Percentiles rank a stretch among this genome's conserved stretches.
phyloP scores from a whole-genome alignment of 2,113 vertebrate species.

The Pangasianodon hypophthalmus region DNA sequence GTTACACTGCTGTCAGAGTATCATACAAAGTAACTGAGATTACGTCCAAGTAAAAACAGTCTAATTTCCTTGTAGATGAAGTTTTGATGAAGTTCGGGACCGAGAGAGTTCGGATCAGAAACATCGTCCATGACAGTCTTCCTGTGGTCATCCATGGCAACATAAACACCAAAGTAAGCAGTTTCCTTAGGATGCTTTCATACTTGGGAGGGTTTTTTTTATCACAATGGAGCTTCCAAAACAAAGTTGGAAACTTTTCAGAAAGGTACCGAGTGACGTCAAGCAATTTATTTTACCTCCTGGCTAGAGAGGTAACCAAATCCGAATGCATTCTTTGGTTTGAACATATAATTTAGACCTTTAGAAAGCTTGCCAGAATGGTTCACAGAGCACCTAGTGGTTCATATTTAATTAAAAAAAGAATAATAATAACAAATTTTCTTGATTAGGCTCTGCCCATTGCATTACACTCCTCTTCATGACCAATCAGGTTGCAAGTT shows the following conservation, averaged over 20 bases:
- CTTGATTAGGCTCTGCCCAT: background rate
- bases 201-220: background rate
- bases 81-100: conserved; percentile 93
- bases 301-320: background rate
- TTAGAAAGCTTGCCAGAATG: background rate
- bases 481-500: background rate
- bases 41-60: background rate
- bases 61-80: conserved; percentile 82
- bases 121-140: conserved; percentile 87
- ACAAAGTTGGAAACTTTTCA: background rate
- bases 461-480: background rate
- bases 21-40: background rate
- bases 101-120: conserved; percentile 84
- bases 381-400: background rate
- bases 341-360: too few species aligned
- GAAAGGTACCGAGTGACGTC: background rate
- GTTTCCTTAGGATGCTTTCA: background rate
- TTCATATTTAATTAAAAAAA: background rate
- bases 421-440: background rate
- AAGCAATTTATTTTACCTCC: background rate
- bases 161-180: conserved; percentile 91
- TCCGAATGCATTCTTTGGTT: background rate
- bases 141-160: conserved; percentile 90
- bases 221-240: background rate
- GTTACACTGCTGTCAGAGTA: conserved; percentile 3